These are phyloP conservation scores for Hirtodrosophila cameraria DNA, from an alignment of 2,888 invertebrate species.

Conservation along the genomic window DNA sequence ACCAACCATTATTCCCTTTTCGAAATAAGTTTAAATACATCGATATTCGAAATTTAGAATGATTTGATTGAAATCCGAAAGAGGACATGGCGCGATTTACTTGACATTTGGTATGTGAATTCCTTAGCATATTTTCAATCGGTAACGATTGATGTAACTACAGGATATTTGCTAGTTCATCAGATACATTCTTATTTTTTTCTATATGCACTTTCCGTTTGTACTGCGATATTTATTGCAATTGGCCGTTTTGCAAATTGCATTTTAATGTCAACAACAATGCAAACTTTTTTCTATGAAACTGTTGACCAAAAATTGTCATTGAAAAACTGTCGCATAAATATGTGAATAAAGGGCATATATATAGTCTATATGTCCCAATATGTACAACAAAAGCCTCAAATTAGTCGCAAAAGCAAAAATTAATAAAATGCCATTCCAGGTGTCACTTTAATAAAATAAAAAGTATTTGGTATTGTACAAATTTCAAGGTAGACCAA, in stretches of 20 bases:
- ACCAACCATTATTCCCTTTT: no score
- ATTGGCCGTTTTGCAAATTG: slow-evolving; percentile 46
- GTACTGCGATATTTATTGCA: slow-evolving; percentile 41
- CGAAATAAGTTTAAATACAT: no score
- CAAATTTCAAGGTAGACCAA: not conserved
- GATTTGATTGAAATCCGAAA: no score
- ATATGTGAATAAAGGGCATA: slow-evolving; percentile 2
- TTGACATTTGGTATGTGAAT: not conserved
- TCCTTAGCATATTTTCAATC: not conserved
- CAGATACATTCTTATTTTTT: not conserved
- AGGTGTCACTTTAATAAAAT: slow-evolving; percentile 1
- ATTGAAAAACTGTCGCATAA: slow-evolving; percentile 8
- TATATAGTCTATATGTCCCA: not conserved
- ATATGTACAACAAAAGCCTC: not conserved
- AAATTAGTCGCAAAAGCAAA: slow-evolving; percentile 19
- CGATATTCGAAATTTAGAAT: no score
- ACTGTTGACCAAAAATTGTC: not conserved
- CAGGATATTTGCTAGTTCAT: not conserved
- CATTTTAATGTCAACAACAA: slow-evolving; percentile 61
- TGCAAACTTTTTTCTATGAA: not conserved
- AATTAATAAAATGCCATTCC: slow-evolving; percentile 26
- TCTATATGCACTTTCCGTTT: slow-evolving; percentile 13
- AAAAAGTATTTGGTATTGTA: not conserved
- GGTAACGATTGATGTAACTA: not conserved
- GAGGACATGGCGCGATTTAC: no score